Base-by-base conservation (phyloP, 2,888 invertebrate species). In the Lottia scabra region DNA sequence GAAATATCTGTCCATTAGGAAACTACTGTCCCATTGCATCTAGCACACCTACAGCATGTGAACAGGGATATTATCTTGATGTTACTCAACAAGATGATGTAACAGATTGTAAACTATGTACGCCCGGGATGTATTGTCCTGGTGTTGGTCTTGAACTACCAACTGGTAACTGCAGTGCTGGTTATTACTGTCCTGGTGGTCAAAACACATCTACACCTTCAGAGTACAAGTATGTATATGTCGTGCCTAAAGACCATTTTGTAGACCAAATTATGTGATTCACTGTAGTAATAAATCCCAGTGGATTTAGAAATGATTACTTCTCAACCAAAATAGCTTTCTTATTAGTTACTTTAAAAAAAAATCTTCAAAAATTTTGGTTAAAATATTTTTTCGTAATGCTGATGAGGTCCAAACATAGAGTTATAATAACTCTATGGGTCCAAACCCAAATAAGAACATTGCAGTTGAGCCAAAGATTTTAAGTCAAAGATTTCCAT, bases 171-270 rank as follows among this genome's bases (percentile, higher is more conserved):
- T 88, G 88, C 75, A 75, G 74, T 64, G 78, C 84, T 13, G 88
- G 87, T 10, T 88, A 86, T 75, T 88, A 83, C 75, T 88, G 88
- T 70, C 87, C 88, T 16, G 80, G 81, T 38, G 84, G 84, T 16
- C 87, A 87, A 75, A 87, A 84, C 74, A 78, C 81, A 6, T 83
- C 87, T 12, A 80, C 81, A 16, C 88, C 88, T 16, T 67, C 79
- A 66, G 80, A 80, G 23, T 56, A 23, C 23, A 56, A 56, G 56
- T 56, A 56, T 23, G 56, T 56, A 23, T 56, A 38, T 38, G 1
- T 38, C 30, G 5, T 38, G 38, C 5, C 10, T 38, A 38, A 10
- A 10, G 1, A 10, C 10, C 38, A 38, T 6, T 38, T 6, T 8
- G 3, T 30, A 30, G 5, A 30, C 30, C 30, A 30, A n/a, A n/a